Conservation (phyloP, 2,113 vertebrate species). For the Oncorhynchus mykiss region DNA sequence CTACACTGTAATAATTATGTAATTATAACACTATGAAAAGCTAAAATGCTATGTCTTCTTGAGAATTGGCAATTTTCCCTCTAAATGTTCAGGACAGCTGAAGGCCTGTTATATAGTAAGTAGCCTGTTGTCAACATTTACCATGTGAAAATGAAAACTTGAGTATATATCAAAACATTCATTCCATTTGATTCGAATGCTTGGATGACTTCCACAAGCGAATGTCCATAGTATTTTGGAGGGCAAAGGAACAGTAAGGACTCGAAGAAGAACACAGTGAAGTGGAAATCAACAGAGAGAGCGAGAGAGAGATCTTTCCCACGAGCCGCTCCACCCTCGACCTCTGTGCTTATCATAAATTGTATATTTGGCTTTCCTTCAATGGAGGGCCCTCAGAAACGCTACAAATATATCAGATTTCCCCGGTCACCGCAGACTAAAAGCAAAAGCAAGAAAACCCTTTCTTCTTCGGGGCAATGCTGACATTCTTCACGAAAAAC, state of each 20-base stretch:
- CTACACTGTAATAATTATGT: too few relatives aligned
- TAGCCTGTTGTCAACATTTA: conserved; percentile 8
- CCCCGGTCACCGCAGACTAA: conserved; percentile 34
- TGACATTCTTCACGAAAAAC: conserved; percentile 15
- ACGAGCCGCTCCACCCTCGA: conserved; percentile 48
- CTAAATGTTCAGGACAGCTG: too few relatives aligned
- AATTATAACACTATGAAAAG: too few relatives aligned
- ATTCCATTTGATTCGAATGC: conserved; percentile 34
- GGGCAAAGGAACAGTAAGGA: conserved; percentile 32
- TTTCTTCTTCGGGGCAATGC: conserved; percentile 31
- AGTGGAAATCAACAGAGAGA: too few relatives aligned
- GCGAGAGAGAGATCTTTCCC: conserved; percentile 60
- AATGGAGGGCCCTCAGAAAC: conserved; percentile 53
- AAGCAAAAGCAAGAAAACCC: conserved; percentile 38
- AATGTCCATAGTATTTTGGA: conserved; percentile 64
- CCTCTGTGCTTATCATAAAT: conserved; percentile 65
- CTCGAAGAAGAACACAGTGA: conserved; percentile 41
- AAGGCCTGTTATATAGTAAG: too few relatives aligned
- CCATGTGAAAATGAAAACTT: conserved; percentile 50
- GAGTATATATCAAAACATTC: conserved; percentile 39
- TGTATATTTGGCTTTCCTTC: conserved; percentile 57
- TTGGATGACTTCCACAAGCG: conserved; percentile 55
- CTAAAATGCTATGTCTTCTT: too few relatives aligned
- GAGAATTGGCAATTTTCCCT: too few relatives aligned
- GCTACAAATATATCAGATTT: conserved; percentile 60